Evolutionary conservation across 2,888 invertebrate genomes (phyloP).

Genomic region (Yponomeuta sedellus): DNA sequence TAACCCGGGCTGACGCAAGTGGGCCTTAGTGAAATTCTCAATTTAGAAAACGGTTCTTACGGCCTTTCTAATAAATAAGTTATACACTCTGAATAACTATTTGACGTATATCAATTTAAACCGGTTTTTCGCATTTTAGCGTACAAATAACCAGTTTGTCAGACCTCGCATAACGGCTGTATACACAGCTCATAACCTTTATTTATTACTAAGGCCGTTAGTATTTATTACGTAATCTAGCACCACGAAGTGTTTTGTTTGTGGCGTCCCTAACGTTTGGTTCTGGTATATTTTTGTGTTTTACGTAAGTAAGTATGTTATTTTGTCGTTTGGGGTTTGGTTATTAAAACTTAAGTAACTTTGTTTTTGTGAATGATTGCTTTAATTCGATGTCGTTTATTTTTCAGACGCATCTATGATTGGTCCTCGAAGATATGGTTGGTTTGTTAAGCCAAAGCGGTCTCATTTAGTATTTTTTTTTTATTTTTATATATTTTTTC

Average conservation of each 20-base stretch:
- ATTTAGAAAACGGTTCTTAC: too few relatives aligned
- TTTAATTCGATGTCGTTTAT: neutral
- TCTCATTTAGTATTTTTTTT: neutral
- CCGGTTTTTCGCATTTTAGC: too few relatives aligned
- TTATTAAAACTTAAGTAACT: neutral
- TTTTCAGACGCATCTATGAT: neutral
- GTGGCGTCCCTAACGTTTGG: neutral
- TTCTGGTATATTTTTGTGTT: neutral
- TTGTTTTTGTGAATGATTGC: neutral
- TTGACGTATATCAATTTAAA: too few relatives aligned
- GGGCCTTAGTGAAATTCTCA: too few relatives aligned
- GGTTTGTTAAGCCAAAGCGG: neutral
- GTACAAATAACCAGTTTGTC: too few relatives aligned
- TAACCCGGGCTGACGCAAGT: too few relatives aligned
- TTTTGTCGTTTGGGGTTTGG: neutral
- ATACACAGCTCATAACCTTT: too few relatives aligned
- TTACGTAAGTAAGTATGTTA: neutral
- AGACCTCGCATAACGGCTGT: too few relatives aligned
- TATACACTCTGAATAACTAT: too few relatives aligned
- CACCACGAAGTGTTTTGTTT: neutral
- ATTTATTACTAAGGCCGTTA: too few relatives aligned
- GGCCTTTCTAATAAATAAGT: too few relatives aligned
- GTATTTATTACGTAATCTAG: neutral
- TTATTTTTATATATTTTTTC: neutral
- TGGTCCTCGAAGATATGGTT: neutral